Evolutionary conservation across 2,888 invertebrate genomes (phyloP).

Genomic region (Selenia dentaria): DNA sequence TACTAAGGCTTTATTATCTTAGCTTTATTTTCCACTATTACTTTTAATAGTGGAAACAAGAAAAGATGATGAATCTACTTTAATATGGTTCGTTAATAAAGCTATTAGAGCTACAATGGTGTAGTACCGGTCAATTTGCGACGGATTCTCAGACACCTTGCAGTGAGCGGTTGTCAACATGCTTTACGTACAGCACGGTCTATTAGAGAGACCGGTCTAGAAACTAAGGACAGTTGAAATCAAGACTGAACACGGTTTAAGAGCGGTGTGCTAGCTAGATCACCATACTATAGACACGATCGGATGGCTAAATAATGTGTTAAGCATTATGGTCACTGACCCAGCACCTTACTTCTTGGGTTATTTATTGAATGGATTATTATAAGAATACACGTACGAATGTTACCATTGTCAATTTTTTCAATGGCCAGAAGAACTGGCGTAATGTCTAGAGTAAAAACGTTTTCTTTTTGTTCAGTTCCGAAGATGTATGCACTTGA

Average conservation of each 20-base stretch:
- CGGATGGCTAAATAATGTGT: conserved; percentile 33
- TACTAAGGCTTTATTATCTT: no score
- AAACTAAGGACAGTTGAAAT: conserved; percentile 9
- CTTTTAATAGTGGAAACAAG: conserved; percentile 15
- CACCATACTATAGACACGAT: conserved; percentile 27
- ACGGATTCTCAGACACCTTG: conserved; percentile 31
- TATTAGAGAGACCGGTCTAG: conserved; percentile 4
- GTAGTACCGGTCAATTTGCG: conserved; percentile 56
- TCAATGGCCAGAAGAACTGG: no score
- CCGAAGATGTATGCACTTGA: no score
- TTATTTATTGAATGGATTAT: conserved; percentile 25
- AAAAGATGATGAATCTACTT: conserved; percentile 24
- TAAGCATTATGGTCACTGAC: conserved; percentile 31
- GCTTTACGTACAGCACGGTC: conserved; percentile 3
- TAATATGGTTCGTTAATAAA: conserved; percentile 30
- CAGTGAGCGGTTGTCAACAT: conserved; percentile 38
- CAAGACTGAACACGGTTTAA: conserved; percentile 18
- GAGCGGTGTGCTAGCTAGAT: conserved; percentile 26
- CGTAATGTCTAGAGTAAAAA: no score
- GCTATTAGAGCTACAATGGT: conserved; percentile 49
- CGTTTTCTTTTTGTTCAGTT: no score
- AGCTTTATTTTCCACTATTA: no score
- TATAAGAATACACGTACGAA: no score
- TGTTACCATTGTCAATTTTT: no score
- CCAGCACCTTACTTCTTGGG: conserved; percentile 23